Evolutionary conservation across 2,888 invertebrate species (phyloP).

Genomic region (Hemithea aestivaria): DNA sequence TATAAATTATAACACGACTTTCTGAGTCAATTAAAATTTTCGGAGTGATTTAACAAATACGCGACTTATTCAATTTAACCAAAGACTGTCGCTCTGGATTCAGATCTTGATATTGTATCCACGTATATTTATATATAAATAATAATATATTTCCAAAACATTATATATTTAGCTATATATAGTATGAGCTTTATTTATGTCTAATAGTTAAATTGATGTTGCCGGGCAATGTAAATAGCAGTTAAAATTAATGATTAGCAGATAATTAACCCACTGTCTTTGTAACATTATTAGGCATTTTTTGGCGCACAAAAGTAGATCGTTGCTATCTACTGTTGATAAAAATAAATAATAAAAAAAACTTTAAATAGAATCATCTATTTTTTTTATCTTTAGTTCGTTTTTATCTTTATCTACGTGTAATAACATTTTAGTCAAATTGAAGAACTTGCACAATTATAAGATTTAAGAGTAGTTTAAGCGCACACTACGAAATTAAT

Average conservation of each 20-base stretch:
- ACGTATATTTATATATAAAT: constrained; percentile 3
- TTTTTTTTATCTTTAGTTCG: too few species aligned
- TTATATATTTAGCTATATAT: too few species aligned
- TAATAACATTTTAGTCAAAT: too few species aligned
- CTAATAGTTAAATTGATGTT: too few species aligned
- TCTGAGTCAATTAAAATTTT: constrained; percentile 31
- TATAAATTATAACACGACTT: constrained; percentile 33
- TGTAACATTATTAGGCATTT: constrained; percentile 9
- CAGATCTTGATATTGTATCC: constrained; percentile 20
- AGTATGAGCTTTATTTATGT: too few species aligned
- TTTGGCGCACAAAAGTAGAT: constrained; percentile 13
- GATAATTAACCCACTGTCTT: not conserved
- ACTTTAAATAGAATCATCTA: constrained; percentile 8
- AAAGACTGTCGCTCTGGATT: constrained; percentile 44
- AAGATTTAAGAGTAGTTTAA: too few species aligned
- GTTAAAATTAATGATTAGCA: not conserved
- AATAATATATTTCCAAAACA: not conserved
- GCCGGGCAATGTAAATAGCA: too few species aligned
- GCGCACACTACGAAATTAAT: too few species aligned
- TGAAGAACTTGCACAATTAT: too few species aligned
- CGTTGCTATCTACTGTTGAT: constrained; percentile 18
- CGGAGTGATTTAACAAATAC: constrained; percentile 25
- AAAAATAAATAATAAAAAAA: constrained; percentile 16
- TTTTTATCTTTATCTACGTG: too few species aligned
- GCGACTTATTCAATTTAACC: constrained; percentile 38